phyloP scores from a whole-genome alignment of 2,113 vertebrate genomes.

The Psilopogon haemacephalus region DNA sequence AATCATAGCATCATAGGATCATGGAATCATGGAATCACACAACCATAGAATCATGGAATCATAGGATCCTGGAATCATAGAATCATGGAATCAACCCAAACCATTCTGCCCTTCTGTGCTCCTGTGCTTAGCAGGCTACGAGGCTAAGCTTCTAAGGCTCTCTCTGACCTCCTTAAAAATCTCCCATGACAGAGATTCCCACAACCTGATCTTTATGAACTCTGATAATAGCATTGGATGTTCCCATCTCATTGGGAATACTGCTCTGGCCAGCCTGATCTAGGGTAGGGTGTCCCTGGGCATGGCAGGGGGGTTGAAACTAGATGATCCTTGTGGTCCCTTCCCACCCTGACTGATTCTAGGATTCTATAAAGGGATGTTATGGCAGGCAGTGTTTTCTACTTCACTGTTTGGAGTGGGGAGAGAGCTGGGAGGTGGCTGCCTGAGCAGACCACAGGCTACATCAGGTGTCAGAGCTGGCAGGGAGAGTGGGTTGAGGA shows the following conservation, averaged over 20 bases:
- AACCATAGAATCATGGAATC: too few relatives aligned
- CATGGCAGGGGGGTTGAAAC: too few relatives aligned
- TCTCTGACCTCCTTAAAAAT: not conserved
- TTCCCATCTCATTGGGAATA: not conserved
- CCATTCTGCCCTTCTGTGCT: too few relatives aligned
- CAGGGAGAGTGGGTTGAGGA: not conserved
- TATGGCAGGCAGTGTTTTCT: not conserved
- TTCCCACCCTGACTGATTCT: too few relatives aligned
- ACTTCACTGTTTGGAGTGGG: not conserved
- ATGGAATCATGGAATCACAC: too few relatives aligned
- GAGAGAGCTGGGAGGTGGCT: not conserved
- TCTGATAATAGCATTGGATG: not conserved
- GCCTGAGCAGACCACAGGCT: not conserved
- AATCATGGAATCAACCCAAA: too few relatives aligned
- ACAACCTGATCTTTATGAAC: not conserved
- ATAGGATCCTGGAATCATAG: too few relatives aligned
- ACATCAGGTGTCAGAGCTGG: conserved; percentile 30
- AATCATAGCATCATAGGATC: too few relatives aligned
- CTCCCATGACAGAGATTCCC: not conserved
- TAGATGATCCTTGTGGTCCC: too few relatives aligned
- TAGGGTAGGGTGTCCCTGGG: too few relatives aligned
- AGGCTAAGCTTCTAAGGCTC: not conserved
- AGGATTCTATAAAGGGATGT: not conserved
- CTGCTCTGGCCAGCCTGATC: too few relatives aligned
- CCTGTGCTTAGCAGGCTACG: not conserved